Base-by-base conservation (phyloP, 2,113 vertebrate species). In the Brienomyrus brachyistius region DNA sequence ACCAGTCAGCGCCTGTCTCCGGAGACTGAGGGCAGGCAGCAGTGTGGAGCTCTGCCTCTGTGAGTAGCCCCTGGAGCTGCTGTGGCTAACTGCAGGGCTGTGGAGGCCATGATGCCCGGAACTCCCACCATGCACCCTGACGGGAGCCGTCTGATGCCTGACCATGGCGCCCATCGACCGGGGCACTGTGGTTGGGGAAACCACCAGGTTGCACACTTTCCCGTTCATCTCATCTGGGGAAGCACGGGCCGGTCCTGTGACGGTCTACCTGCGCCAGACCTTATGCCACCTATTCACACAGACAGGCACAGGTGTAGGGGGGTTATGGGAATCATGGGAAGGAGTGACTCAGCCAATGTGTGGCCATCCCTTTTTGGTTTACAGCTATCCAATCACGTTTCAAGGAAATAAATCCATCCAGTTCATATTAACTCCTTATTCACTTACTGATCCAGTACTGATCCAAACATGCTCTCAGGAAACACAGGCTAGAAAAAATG, bases 201-300 rank as follows among this genome's bases (percentile, higher is more conserved):
- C 94, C 92, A 95, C 91, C 84, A 96, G 94, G 90, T 96, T 95
- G 88, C 95, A 95, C 15, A 94, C 91, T 91, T 95, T 95, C 56
- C 92, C 95, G 59, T 95, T 96, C 96, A 96, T 96, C 91, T 91
- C 91, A 11, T 2, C 82, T 31, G 87, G 47, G 35, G 89, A 88
- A 74, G 21, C 59, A 50, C 87, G 43, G 45, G 45, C 54, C 4
- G 62, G 45, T 84, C 23, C 51, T 84, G 35, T n/a, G 17, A 74
- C 48, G 23, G 48, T 83, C 88, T 83, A 80, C 21, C 19, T 83
- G 51, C 23, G 10, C 51, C 52, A n/a, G 21, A 83, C 19, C 35
- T 45, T 84, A 80, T 43, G 52, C 48, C 21, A 54, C 74, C 88
- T 84, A 23, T 89, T 77, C 23, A 52, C 66, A 89, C 21, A 84